Base-by-base conservation (phyloP, 2,888 invertebrate species). In the Oscheius sp. region DNA sequence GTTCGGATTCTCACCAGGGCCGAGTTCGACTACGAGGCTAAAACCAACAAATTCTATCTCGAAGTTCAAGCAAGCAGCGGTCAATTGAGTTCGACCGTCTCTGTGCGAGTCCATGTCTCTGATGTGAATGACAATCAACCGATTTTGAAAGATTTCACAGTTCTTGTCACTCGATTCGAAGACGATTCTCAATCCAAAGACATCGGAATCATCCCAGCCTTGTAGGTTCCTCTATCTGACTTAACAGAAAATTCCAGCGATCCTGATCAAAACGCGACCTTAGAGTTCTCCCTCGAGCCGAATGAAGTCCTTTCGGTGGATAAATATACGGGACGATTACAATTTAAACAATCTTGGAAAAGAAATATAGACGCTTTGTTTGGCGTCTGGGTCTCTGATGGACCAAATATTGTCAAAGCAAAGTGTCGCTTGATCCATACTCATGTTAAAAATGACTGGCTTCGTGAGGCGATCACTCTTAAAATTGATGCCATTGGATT, bases 11-110 rank as follows among this genome's bases (percentile, higher is more conserved):
- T 97, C 2, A 95, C 95, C 0, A 91, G 93, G 89, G 92, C 93
- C 0, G 95, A 96, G 84, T 88, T 98, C 39, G 97, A 98, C 88
- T 97, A 95, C 87, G 98, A 98, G 87, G 93, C 94, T n/a, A 82
- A 81, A 46, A 91, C 93, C 72, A 96, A 96, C 87, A 92, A 91
- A 72, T 97, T 93, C 87, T 92, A 94, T 86, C 88, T 96, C 2
- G 91, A 94, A 25, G 91, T 98, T 3, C 89, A 95, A 65, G 97
- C 97, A 1, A 77, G 75, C 58, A 85, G 85, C 52, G 86, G 83
- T 3, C 84, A 85, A 71, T 72, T 86, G 27, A 82, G 80, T 10
- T 81, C 85, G 0, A 82, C 83, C 0, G 84, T 82, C 15, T 82
- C 83, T 6, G 80, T 86, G 1, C 57, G 74, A 8, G 76, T 86